A percentile compares a stretch with the other conserved stretches of the same genome.
Evolutionary conservation across 2,113 vertebrate genomes (phyloP).

Genomic region (Oophaga pumilio): DNA sequence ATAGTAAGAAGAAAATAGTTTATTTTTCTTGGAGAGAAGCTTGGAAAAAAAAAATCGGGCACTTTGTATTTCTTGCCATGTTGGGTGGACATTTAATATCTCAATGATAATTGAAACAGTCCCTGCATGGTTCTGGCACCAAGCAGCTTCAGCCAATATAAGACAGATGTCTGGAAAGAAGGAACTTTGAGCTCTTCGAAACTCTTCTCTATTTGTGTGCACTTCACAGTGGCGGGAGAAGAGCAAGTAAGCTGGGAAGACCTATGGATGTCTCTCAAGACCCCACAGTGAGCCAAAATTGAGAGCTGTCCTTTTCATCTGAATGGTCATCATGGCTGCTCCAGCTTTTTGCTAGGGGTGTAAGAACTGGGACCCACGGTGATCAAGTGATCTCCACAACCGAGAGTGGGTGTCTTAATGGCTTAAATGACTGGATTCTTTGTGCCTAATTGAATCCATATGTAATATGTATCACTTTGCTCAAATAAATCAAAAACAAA

Average conservation of each 20-base stretch:
- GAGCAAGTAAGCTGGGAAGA: neutral
- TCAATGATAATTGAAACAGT: constrained; percentile 19
- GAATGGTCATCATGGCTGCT: neutral
- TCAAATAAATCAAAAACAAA: too few relatives aligned
- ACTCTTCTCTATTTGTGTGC: neutral
- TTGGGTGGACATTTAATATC: constrained; percentile 26
- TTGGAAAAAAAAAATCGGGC: neutral
- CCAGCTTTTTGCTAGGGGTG: too few relatives aligned
- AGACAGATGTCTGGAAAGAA: constrained; percentile 24
- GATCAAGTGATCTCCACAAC: too few relatives aligned
- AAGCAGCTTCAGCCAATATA: constrained; percentile 3
- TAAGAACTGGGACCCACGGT: too few relatives aligned
- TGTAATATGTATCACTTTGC: too few relatives aligned
- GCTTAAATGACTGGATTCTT: too few relatives aligned
- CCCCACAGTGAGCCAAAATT: too few relatives aligned
- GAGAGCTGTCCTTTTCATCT: neutral
- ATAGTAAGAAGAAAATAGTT: neutral
- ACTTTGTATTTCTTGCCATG: constrained; percentile 27
- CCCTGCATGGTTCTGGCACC: neutral
- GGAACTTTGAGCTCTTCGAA: neutral
- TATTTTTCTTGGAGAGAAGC: constrained; percentile 25
- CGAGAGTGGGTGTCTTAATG: too few relatives aligned
- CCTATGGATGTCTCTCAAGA: neutral
- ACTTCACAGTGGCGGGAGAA: neutral
- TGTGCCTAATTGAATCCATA: too few relatives aligned